Evolutionary conservation across 2,888 invertebrate genomes (phyloP), one percentile per base, ranked within the genome.

Genomic region (Volucella zonaria): DNA sequence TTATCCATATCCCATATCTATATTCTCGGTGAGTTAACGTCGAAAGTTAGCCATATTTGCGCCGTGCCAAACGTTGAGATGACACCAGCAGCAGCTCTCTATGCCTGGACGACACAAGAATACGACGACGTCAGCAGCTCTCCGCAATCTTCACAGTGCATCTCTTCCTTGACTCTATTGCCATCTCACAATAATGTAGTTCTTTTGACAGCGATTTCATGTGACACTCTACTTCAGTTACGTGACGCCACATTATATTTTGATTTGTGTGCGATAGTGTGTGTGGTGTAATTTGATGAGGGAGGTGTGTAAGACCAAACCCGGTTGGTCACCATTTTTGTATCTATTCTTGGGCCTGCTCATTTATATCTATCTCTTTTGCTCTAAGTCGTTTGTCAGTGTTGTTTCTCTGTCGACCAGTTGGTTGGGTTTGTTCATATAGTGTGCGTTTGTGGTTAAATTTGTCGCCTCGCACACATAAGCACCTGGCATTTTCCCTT

Each of bases 381-480:
- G 76, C 73, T n/a, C 80, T 10, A 14, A 10, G 47, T 52, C 76
- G 64, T 47, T 76, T 68, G 76, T 6, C 1, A 31, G 6, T 31
- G 31, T 6, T 6, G 54, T 85, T n/a, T n/a, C 85, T 81, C 85
- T 77, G 62, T 80, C 83, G 80, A 80, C 75, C 83, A 75, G 80
- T 79, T 83, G 82, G 82, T 79, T 83, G 79, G 64, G 79, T 80
- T 70, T 42, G 42, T 66, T 12, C 12, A 68, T 43, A 14, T 15
- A 68, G 83, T 85, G 80, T 87, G 87, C 83, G 86, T 87, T 87
- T 89, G 89, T 89, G 89, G 89, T 89, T 90, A 89, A 90, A 89
- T 89, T 90, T 89, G 90, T 89, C 90, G 89, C 89, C 85, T 83
- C 82, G 79, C 40, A 71, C 70, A 87, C 74, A 75, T 77, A 59